Percentiles rank a stretch among this genome's conserved stretches.
Evolutionary conservation across 2,113 vertebrate genomes (phyloP).

Genomic region (Apeltes quadracus): DNA sequence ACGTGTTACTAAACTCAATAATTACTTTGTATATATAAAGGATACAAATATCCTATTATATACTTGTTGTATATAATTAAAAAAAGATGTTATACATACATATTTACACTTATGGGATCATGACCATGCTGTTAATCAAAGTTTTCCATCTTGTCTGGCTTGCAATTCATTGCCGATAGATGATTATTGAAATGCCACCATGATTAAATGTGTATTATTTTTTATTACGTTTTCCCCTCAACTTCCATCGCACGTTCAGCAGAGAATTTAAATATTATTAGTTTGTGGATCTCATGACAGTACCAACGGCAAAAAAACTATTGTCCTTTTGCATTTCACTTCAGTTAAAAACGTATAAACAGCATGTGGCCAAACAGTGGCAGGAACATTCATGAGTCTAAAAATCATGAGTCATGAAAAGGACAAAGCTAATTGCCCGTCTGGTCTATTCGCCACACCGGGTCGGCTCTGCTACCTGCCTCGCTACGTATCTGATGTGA

Average conservation of each 20-base stretch:
- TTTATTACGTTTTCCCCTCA: neutral
- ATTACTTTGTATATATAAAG: neutral
- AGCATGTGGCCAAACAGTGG: conserved; percentile 35
- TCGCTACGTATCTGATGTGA: conserved; percentile 47
- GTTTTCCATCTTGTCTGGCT: neutral
- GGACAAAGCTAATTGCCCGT: conserved; percentile 47
- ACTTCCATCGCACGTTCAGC: neutral
- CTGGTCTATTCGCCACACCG: conserved; percentile 23
- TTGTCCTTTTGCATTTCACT: too few species aligned
- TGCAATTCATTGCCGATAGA: conserved; percentile 12
- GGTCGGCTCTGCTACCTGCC: conserved; percentile 17
- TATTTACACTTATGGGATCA: neutral
- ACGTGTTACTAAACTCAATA: neutral
- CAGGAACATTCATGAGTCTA: conserved; percentile 38
- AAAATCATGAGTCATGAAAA: too few species aligned
- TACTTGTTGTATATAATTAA: neutral
- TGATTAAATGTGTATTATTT: conserved; percentile 39
- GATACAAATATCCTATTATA: neutral
- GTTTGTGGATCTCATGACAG: conserved; percentile 10
- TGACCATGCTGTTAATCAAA: neutral
- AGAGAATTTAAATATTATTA: conserved; percentile 3
- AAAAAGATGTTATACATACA: neutral
- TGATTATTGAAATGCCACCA: conserved; percentile 17
- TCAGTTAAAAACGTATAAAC: conserved; percentile 54
- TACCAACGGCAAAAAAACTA: too few species aligned